Conservation (phyloP, 2,888 invertebrate genomes). For the Melanostoma mellinum region DNA sequence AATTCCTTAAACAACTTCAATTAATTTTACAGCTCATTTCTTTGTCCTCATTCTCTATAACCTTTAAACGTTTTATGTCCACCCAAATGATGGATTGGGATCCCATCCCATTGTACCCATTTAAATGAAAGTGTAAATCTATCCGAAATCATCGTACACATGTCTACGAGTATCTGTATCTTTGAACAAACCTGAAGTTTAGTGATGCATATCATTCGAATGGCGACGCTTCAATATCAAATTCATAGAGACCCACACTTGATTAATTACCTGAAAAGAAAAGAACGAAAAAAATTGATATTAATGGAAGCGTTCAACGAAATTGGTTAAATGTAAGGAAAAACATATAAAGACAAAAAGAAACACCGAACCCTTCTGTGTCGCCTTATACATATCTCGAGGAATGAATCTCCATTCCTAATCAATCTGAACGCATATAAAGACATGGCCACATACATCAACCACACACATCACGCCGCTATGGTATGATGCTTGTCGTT, state of each 20-base stretch:
- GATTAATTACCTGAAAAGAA: slow-evolving; percentile 65
- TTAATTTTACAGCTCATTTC: too few species aligned
- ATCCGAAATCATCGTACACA: neutral
- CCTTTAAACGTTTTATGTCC: neutral
- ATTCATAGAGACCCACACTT: slow-evolving; percentile 43
- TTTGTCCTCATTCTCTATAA: too few species aligned
- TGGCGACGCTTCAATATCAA: slow-evolving; percentile 52
- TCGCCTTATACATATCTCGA: neutral
- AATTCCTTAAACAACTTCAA: too few species aligned
- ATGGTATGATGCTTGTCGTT: too few species aligned
- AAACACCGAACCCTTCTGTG: neutral
- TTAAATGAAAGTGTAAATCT: slow-evolving; percentile 36
- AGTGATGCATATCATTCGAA: slow-evolving; percentile 55
- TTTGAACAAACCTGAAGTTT: slow-evolving; percentile 58
- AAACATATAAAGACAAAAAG: neutral
- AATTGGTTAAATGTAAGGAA: slow-evolving; percentile 8
- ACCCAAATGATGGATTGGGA: slow-evolving; percentile 44
- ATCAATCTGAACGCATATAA: slow-evolving; percentile 51
- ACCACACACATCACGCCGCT: slow-evolving; percentile 50
- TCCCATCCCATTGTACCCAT: slow-evolving; percentile 13
- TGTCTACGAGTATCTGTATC: slow-evolving; percentile 3
- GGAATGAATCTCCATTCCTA: slow-evolving; percentile 37
- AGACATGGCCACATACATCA: slow-evolving; percentile 51
- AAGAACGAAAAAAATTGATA: slow-evolving; percentile 28
- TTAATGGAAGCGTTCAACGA: slow-evolving; percentile 42